Base-by-base conservation (phyloP, 2,797 vertebrate genomes). In the Sciurus vulgaris region DNA sequence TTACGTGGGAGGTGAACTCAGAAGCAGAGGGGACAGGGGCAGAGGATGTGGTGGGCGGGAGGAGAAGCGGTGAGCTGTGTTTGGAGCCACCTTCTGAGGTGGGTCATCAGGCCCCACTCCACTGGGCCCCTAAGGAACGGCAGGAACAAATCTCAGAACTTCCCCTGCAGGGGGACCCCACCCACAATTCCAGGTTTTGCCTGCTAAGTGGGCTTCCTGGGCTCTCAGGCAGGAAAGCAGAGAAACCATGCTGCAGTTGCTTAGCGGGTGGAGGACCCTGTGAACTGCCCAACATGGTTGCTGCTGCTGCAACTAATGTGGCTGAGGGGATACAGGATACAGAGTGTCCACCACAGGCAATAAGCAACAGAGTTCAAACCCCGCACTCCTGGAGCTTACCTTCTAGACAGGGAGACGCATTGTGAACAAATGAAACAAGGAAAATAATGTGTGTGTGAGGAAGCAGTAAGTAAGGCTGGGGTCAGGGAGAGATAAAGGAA, bases 251-350 rank as follows among this genome's bases (percentile, higher is more conserved):
- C 20, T 2, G n/a, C 67, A 69, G 74, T 12, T 30, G 1, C 22
- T 30, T 51, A 18, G 8, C 5, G 2, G 9, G 17, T 13, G 3
- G n/a, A 13, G 38, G n/a, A 17, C 26, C 12, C 14, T 2, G 18
- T 0, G 0, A 90, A 11, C 82, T 56, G 33, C 59, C 35, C 38
- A 2, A 0, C 38, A 3, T 0, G 78, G 12, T 0, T 0, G 74
- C 35, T 28, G 77, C 47, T 67, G 26, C 28, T 41, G 73, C 63
- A 95, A 63, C 28, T 35, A 28, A 24, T 30, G 4, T 41, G 26
- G 12, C 5, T 4, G 30, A 47, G n/a, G 38, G 24, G 7, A 2
- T 24, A 14, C 0, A 2, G 33, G 38, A 33, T 1, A 1, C 15
- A 59, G 33, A 59, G 44, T 4, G 18, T 41, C 72, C 15, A 17